Base-by-base conservation (phyloP, 2,113 vertebrate genomes). In the Vanacampus margaritifer region DNA sequence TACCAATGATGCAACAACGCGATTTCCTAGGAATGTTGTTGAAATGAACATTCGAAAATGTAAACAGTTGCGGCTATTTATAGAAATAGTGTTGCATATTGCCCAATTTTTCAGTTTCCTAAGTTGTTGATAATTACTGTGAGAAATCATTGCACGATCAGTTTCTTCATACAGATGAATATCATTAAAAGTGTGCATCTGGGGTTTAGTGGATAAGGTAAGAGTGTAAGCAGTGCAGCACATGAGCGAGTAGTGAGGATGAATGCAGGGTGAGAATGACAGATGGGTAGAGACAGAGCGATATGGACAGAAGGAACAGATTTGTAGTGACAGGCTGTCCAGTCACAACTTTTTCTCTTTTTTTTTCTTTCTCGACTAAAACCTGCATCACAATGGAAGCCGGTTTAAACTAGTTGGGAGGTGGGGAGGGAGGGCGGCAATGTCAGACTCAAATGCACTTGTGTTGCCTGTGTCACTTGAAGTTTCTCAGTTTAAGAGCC, bases 281-380 rank as follows among this genome's bases (percentile, higher is more conserved):
- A 86, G 84, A 85, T 87, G 86, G 86, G 74, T 83, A 72, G 81
- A 78, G 77, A 81, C 71, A 58, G 68, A 75, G 71, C 75, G 71
- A 75, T 65, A 68, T 59, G 69, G 45, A 73, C 71, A 79, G 75
- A 73, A 46, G 64, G 75, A 75, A 71, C 76, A 79, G 74, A 89
- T 86, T 84, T 89, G 72, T 84, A 80, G 76, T 75, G 83, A 78
- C 86, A 86, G 83, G 68, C 86, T 82, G 83, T 69, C 79, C 68
- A 23, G 78, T 80, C 74, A 45, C 78, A 89, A 80, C 70, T 85
- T 76, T 71, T 84, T 80, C 41, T 68, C 71, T 53, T 53, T 16
- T 28, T 26, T 14, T 5, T 54, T 28, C 32, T 9, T 32, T 17
- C 28, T 26, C 1, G 16, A 57, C 73, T 56, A 39, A 82, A 80